Evolutionary conservation across 2,888 invertebrate species (phyloP).

Genomic region (Panorpa germanica): DNA sequence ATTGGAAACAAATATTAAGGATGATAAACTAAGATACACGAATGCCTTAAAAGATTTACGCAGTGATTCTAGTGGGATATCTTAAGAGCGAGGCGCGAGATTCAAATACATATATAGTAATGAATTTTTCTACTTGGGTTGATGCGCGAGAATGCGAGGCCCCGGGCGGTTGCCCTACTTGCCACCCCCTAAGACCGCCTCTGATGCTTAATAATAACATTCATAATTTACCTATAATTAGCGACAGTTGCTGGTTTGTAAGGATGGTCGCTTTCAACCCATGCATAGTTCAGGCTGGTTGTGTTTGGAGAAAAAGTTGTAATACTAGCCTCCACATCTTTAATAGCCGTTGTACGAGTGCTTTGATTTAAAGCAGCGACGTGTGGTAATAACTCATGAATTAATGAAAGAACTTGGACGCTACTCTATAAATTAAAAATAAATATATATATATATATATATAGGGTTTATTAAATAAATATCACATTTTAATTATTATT

Average conservation of each 20-base stretch:
- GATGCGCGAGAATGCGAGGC: too few species aligned
- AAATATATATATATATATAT: constrained; percentile 6
- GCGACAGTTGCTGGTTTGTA: constrained; percentile 77
- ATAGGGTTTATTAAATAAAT: constrained; percentile 1
- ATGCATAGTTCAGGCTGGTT: constrained; percentile 73
- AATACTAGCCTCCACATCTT: neutral
- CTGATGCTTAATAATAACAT: neutral
- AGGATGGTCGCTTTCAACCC: constrained; percentile 93
- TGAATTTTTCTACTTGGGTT: too few species aligned
- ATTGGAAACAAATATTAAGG: too few species aligned
- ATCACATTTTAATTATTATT: constrained; percentile 4
- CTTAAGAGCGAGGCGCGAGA: too few species aligned
- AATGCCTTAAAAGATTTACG: too few species aligned
- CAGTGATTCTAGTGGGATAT: too few species aligned
- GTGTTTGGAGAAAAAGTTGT: constrained; percentile 25
- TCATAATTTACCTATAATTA: constrained; percentile 45
- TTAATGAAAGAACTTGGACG: constrained; percentile 67
- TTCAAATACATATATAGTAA: too few species aligned
- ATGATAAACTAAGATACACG: too few species aligned
- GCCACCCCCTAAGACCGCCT: too few species aligned
- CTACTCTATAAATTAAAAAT: constrained; percentile 39
- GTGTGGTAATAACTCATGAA: constrained; percentile 76
- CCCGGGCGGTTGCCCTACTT: too few species aligned
- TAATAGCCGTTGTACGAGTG: constrained; percentile 4
- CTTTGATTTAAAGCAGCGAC: constrained; percentile 65